Percentiles rank a stretch among this genome's conserved stretches.
phyloP scores from a whole-genome alignment of 2,888 invertebrate species.

The Calliopum simillimum region DNA sequence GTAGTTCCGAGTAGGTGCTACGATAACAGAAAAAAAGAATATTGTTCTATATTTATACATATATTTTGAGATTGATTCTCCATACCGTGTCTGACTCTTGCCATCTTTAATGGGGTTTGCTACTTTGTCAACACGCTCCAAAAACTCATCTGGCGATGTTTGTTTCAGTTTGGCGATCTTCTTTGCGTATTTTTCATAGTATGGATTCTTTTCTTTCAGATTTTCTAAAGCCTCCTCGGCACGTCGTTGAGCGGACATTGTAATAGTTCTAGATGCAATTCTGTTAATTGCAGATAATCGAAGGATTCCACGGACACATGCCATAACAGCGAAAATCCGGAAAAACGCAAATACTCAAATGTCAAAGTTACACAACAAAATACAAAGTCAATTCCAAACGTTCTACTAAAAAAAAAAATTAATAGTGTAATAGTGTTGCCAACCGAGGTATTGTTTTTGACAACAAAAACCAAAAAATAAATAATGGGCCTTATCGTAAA shows the following conservation, averaged over 20 bases:
- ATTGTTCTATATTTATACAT: not conserved
- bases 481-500: too few relatives aligned
- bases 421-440: too few relatives aligned
- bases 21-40: conserved; percentile 14
- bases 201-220: conserved; percentile 75
- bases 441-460: too few relatives aligned
- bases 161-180: conserved; percentile 81
- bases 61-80: conserved; percentile 2
- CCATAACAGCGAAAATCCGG: conserved; percentile 46
- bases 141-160: conserved; percentile 81
- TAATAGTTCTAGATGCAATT: conserved; percentile 52
- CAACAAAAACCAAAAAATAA: too few relatives aligned
- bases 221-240: conserved; percentile 69
- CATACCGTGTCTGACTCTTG: conserved; percentile 58
- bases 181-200: conserved; percentile 82
- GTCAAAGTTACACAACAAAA: conserved; percentile 44
- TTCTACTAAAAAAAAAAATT: too few relatives aligned
- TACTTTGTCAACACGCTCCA: conserved; percentile 72
- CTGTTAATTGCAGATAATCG: conserved; percentile 31
- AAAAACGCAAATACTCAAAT: conserved; percentile 19
- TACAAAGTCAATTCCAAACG: too few relatives aligned
- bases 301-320: conserved; percentile 46
- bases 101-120: conserved; percentile 60
- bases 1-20: conserved; percentile 74
- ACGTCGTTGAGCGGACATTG: conserved; percentile 66